Percentiles rank a stretch among this genome's conserved stretches.
phyloP scores from a whole-genome alignment of 2,797 vertebrate species.

The Macropodus opercularis region DNA sequence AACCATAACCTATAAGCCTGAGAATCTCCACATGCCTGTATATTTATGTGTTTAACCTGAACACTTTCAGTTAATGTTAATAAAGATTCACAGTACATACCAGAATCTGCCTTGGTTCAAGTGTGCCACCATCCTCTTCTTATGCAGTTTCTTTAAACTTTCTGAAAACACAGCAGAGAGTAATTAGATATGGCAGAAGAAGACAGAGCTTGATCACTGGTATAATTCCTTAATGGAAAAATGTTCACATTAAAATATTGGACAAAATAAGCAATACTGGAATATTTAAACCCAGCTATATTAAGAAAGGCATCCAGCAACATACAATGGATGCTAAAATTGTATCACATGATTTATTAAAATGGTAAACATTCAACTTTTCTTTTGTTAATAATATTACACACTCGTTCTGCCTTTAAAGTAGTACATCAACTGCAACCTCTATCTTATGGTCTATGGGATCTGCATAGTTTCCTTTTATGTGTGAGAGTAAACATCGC shows the following conservation, averaged over 20 bases:
- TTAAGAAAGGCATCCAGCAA: no score
- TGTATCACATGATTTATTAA: background rate
- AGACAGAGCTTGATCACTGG: background rate
- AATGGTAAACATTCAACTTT: background rate
- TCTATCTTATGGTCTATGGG: background rate
- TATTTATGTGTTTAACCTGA: background rate
- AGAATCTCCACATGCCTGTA: background rate
- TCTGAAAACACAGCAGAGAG: conserved; percentile 51
- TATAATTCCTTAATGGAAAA: background rate
- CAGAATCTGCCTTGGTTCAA: conserved; percentile 73
- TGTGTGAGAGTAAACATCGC: background rate
- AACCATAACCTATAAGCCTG: background rate
- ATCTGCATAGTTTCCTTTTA: background rate
- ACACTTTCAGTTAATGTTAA: conserved; percentile 1
- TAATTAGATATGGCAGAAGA: conserved; percentile 5
- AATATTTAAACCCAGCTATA: background rate
- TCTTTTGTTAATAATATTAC: background rate
- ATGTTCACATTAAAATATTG: background rate
- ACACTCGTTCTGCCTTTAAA: background rate
- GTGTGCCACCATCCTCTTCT: conserved; percentile 63
- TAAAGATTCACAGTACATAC: conserved; percentile 61
- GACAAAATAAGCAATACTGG: background rate
- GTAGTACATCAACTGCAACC: background rate
- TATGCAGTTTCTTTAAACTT: conserved; percentile 51
- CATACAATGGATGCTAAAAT: no score